Base-by-base conservation (phyloP, 2,888 invertebrate genomes). In the Orgyia antiqua region DNA sequence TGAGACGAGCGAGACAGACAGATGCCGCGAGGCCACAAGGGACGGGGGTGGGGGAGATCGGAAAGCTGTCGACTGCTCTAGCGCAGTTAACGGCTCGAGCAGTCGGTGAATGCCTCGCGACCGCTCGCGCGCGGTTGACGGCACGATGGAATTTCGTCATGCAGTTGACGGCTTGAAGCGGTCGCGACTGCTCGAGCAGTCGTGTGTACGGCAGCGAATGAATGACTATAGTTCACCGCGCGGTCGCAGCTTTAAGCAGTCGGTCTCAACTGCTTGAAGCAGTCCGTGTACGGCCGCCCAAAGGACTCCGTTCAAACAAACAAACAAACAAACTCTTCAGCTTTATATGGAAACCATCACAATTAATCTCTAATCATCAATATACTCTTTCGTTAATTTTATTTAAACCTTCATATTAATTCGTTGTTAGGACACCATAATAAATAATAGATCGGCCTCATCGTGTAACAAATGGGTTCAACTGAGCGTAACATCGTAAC, bases 161-260 rank as follows among this genome's bases (percentile, higher is more conserved):
- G 39, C n/a, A 20, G 19, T 20, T 20, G 19, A 20, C 19, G 19
- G 19, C 19, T 20, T 20, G 19, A 20, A 20, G 19, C 19, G 19
- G 19, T 20, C 19, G 19, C 41, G 46, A 47, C 50, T 45, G 47
- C 47, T 47, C 45, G 45, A 50, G 50, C 50, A 42, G 41, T 35
- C 34, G 31, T 34, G 45, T 38, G 45, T 43, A 44, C 42, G 42
- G 40, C 43, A 42, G 42, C 42, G 36, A 42, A 42, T 40, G 42
- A 45, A 48, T 45, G 41, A 17, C 29, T 26, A 33, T 33, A 33
- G 33, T 33, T 28, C 28, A 33, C 33, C 33, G 20, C 31, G 33
- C 35, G 37, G 37, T 40, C 39, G 36, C 42, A 29, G 44, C 41
- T 45, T 41, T 4, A 42, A 36, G 40, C 25, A 25, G 30, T 25